Evolutionary conservation across 2,888 invertebrate species (phyloP), one percentile per base, ranked within the genome.

Genomic region (Pseudoips prasinana): DNA sequence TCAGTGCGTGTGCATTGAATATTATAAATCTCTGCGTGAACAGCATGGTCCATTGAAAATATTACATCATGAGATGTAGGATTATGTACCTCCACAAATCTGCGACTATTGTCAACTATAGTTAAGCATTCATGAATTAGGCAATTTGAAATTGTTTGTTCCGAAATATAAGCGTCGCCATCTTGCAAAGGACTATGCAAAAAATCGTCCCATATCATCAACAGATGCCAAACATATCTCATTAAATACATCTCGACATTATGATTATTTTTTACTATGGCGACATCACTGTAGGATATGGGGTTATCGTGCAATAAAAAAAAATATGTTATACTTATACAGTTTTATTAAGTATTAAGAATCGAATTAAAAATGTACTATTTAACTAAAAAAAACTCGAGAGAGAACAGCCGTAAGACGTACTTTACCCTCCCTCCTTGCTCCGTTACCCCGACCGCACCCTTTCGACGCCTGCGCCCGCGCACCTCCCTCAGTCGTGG

Each of bases 291-390:
- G 32, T 32, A 32, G 25, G 32, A 19, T 25, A 31, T 31, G 31
- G 31, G 32, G 32, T 25, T 25, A 32, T 25, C 32, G 32, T 32
- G 32, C 20, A 32, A 32, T 32, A 32, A 32, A 32, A 32, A 32
- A 32, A 32, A 32, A 30, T 31, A 32, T 32, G 20, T 32, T 32
- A 25, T 32, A 32, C 25, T 32, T 32, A 25, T 32, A 32, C 32
- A 31, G 31, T 25, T 31, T 31, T 25, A 31, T 31, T 24, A 31
- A 31, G 31, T 31, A 31, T 31, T 30, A 30, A 30, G 30, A 30
- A 30, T 17, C 17, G 30, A 30, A 23, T 30, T 30, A 30, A 30
- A 30, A 30, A 23, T 30, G 30, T 30, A 30, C 23, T 30, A 30
- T 30, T 30, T 30, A 30, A 30, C 30, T 30, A 30, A 30, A 30